phyloP scores from a whole-genome alignment of 1,140 invertebrate genomes.

The Trissolcus basalis region DNA sequence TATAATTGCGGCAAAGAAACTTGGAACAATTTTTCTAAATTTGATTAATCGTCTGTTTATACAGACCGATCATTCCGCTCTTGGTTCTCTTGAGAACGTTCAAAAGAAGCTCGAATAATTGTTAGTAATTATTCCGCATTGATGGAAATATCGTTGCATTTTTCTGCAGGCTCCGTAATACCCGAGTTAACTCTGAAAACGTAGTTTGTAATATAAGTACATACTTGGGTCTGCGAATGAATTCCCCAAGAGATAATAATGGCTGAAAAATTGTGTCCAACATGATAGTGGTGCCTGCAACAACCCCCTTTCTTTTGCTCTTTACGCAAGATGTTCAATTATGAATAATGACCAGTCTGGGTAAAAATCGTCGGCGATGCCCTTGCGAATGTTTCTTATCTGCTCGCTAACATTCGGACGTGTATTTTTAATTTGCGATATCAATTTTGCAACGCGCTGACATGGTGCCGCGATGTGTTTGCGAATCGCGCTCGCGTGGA shows the following conservation, averaged over 20 bases:
- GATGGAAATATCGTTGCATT: constrained; percentile 28
- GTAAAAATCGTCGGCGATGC: constrained; percentile 24
- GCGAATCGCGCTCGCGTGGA: constrained; percentile 27
- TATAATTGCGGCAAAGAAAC: background rate
- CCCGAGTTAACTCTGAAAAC: constrained; percentile 24
- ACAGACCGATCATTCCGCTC: background rate
- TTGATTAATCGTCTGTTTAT: background rate
- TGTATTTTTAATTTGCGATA: constrained; percentile 50
- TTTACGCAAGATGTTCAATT: constrained; percentile 47
- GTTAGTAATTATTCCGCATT: constrained; percentile 27
- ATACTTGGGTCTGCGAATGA: constrained; percentile 24
- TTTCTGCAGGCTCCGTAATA: constrained; percentile 29
- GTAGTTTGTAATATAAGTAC: constrained; percentile 30
- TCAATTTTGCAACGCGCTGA: constrained; percentile 33
- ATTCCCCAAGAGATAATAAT: constrained; percentile 36
- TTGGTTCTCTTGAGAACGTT: background rate
- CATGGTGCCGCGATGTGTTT: constrained; percentile 27
- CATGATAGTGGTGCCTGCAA: constrained; percentile 14
- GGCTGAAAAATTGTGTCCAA: constrained; percentile 42
- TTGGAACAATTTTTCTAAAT: background rate
- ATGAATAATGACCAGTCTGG: constrained; percentile 38
- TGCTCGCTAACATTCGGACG: constrained; percentile 29
- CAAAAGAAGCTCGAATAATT: constrained; percentile 31
- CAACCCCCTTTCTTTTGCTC: constrained; percentile 22
- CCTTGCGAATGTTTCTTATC: constrained; percentile 32